These are phyloP conservation scores for Zalophus californianus DNA, from an alignment of 2,797 vertebrate genomes.

Conservation along the genomic window DNA sequence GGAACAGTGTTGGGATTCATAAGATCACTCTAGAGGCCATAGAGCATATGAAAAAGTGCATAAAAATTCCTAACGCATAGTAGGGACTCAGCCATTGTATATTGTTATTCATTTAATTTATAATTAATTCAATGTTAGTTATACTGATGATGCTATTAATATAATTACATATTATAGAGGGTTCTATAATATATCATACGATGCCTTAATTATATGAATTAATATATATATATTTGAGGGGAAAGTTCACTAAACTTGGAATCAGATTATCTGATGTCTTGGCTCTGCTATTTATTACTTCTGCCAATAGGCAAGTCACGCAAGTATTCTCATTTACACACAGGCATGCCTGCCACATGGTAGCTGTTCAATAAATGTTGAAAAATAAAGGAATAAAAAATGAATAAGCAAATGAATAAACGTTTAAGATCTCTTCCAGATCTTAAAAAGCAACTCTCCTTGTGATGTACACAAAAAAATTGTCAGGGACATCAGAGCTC, in stretches of 20 bases:
- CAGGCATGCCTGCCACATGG: background rate
- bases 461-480: background rate
- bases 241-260: conserved; percentile 9
- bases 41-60: background rate
- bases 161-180: background rate
- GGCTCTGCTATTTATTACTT: background rate
- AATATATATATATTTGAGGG: background rate
- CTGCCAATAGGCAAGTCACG: background rate
- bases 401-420: background rate
- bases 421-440: background rate
- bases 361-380: background rate
- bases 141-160: background rate
- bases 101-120: background rate
- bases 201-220: background rate
- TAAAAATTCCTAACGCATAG: background rate
- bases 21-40: background rate
- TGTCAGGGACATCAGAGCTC: background rate
- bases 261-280: background rate
- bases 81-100: background rate
- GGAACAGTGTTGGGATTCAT: background rate
- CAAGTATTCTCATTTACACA: background rate
- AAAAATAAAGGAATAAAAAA: background rate
- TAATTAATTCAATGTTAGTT: background rate
- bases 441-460: background rate
- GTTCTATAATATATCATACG: background rate